Evolutionary conservation across 2,888 invertebrate species (phyloP).

Genomic region (Acheta domesticus): DNA sequence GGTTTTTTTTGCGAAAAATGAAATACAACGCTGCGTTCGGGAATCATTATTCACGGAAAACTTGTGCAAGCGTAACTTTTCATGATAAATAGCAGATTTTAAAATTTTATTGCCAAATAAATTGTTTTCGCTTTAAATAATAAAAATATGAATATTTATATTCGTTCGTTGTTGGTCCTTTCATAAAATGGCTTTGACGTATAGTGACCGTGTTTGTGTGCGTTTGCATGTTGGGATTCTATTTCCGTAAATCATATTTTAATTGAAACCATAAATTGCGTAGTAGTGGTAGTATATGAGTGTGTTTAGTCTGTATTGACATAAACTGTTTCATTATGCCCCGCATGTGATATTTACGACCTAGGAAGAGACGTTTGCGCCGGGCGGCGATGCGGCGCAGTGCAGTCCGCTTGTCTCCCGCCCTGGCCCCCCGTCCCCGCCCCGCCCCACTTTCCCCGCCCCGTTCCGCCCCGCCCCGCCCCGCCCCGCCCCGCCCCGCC

Average conservation of each 20-base stretch:
- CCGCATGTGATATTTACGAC: conserved; percentile 18
- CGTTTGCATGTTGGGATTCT: conserved; percentile 7
- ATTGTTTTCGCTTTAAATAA: conserved; percentile 9
- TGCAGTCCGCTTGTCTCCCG: background rate
- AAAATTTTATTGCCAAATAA: conserved; percentile 18
- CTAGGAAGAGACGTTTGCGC: background rate
- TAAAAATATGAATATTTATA: conserved; percentile 18
- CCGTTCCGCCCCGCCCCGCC: too few species aligned
- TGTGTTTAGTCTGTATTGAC: conserved; percentile 18
- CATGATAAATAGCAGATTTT: conserved; percentile 10
- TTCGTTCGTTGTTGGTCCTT: conserved; percentile 9
- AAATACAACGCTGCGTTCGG: background rate
- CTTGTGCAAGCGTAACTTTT: conserved; percentile 7
- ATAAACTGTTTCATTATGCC: conserved; percentile 18
- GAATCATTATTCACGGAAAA: conserved; percentile 10
- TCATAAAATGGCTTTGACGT: conserved; percentile 3
- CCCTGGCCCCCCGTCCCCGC: too few species aligned
- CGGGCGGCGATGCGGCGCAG: background rate
- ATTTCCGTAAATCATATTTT: conserved; percentile 18
- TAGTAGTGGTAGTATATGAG: conserved; percentile 2
- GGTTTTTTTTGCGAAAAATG: background rate
- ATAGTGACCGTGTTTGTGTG: conserved; percentile 18
- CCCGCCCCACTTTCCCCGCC: too few species aligned
- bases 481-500: too few species aligned
- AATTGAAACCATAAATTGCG: conserved; percentile 18